Evolutionary conservation across 2,113 vertebrate species (phyloP).

Genomic region (Clarias macrocephalus): DNA sequence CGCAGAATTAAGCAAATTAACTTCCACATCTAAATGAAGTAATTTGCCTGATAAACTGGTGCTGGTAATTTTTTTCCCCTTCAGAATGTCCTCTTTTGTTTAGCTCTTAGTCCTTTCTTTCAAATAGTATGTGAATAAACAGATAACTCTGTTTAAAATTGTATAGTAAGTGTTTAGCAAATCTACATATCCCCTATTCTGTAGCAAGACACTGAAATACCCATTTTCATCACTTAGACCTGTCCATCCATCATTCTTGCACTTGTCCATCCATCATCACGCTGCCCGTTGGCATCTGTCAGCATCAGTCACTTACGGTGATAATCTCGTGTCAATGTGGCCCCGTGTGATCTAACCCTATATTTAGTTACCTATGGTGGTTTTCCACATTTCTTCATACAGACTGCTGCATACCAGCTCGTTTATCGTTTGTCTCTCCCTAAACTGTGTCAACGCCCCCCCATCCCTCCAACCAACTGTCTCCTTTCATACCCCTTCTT

Average conservation of each 20-base stretch:
- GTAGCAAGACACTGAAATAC: not conserved
- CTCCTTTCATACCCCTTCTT: not conserved
- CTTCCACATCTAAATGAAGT: not conserved
- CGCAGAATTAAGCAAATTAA: slow-evolving; percentile 15
- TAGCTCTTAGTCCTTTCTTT: not conserved
- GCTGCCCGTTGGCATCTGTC: slow-evolving; percentile 22
- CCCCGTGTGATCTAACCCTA: slow-evolving; percentile 44
- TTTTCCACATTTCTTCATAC: slow-evolving; percentile 33
- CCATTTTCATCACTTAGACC: slow-evolving; percentile 8
- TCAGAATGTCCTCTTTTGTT: not conserved
- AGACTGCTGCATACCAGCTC: not conserved
- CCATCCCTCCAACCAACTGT: not conserved
- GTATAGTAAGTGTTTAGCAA: not conserved
- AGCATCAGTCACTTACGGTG: slow-evolving; percentile 19
- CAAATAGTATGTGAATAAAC: not conserved
- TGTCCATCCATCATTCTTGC: not conserved
- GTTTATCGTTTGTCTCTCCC: slow-evolving; percentile 44
- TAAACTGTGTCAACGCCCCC: slow-evolving; percentile 23
- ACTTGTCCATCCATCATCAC: not conserved
- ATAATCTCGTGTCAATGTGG: not conserved
- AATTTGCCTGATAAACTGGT: not conserved
- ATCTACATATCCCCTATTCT: not conserved
- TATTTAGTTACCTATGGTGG: slow-evolving; percentile 31
- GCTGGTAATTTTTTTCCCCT: not conserved
- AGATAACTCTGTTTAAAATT: not conserved